Percentiles rank a stretch among this genome's conserved stretches.
Evolutionary conservation across 2,888 invertebrate genomes (phyloP).

Genomic region (Morpho helenor): DNA sequence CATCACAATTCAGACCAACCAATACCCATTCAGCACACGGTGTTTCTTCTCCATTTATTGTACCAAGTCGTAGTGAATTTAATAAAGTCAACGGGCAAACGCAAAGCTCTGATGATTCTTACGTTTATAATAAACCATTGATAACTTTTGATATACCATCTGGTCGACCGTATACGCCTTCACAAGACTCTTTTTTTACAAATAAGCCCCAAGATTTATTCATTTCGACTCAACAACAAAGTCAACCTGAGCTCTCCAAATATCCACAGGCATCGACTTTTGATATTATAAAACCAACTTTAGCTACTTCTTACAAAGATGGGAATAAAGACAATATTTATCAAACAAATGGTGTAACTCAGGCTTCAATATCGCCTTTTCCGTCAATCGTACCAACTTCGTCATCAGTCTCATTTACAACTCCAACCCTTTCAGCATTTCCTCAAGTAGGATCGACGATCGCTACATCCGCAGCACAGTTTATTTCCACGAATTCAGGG

Average conservation of each 20-base stretch:
- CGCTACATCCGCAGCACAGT: background rate
- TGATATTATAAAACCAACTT: conserved; percentile 21
- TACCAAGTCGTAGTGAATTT: conserved; percentile 31
- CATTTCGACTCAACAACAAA: conserved; percentile 2
- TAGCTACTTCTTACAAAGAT: conserved; percentile 25
- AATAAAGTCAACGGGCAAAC: conserved; percentile 33
- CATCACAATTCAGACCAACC: no score
- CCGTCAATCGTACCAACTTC: conserved; percentile 37
- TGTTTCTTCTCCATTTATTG: conserved; percentile 31
- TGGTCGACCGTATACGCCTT: conserved; percentile 26
- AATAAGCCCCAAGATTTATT: conserved; percentile 20
- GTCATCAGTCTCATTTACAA: conserved; percentile 15
- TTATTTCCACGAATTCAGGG: no score
- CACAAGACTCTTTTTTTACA: conserved; percentile 19
- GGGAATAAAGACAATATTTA: conserved; percentile 7
- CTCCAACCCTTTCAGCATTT: conserved; percentile 2
- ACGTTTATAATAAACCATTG: conserved; percentile 53
- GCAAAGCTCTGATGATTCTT: conserved; percentile 44
- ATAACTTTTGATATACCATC: conserved; percentile 41
- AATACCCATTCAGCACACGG: conserved; percentile 6
- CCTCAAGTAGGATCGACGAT: background rate
- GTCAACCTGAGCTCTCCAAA: conserved; percentile 14
- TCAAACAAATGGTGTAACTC: conserved; percentile 43
- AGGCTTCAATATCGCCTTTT: conserved; percentile 50
- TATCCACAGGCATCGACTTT: conserved; percentile 23